Base-by-base conservation (phyloP, 2,113 vertebrate genomes). In the Pelecanus crispus region DNA sequence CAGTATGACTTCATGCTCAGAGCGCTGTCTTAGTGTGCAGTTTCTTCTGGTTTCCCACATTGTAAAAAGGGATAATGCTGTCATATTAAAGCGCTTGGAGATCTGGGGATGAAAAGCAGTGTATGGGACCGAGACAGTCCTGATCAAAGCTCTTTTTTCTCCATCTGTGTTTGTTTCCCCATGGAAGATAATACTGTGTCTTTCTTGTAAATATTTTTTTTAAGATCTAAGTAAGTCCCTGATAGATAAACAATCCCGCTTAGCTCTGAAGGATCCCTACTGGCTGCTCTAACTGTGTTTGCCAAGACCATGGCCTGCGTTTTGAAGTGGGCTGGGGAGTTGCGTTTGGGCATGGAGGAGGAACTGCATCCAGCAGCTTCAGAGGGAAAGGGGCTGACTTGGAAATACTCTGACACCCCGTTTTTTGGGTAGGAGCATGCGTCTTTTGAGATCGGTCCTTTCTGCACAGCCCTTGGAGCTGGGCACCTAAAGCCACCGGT, bases 131-230 rank as follows among this genome's bases (percentile, higher is more conserved):
- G 3, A 83, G 95, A 88, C 95, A 86, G 93, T 32, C 85, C 66
- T 94, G 96, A 95, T 95, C 95, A 94, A 97, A 96, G 96, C 92
- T 77, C 81, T 93, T 84, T 68, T 77, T 38, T 2, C 90, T 95
- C 93, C 90, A 90, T 93, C 96, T 90, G 93, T 93, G 94, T 95
- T 94, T 96, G 95, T 93, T 96, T 96, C 95, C 88, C 95, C 49
- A 6, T 66, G 82, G 93, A 97, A 96, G 95, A 96, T 96, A 96
- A 91, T 96, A 58, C 94, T 88, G 90, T 96, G 92, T 93, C 82
- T 92, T 93, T 93, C 95, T 93, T 95, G 93, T 96, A 97, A 97
- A 93, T 96, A 92, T 68, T 90, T 90, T 91, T 95, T 93, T 93
- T 75, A 85, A 96, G 93, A 95, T 96, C 94, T 93, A 61, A 96